Conservation (phyloP, 2,797 vertebrate species). For the Cyclura pinguis region DNA sequence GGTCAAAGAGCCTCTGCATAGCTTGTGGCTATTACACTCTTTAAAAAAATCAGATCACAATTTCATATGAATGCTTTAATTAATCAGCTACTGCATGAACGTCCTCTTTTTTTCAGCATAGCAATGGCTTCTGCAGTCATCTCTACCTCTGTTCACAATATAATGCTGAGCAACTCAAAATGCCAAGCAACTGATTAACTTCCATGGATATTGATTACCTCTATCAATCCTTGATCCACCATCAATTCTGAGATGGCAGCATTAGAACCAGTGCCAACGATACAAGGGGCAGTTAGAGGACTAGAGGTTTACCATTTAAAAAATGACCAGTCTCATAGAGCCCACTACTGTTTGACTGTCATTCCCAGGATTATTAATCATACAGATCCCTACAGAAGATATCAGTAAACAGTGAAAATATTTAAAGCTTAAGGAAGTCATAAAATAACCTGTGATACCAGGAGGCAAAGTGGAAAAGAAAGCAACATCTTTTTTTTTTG, state of each 20-base stretch:
- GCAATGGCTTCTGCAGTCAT: not conserved
- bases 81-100: conserved; percentile 80
- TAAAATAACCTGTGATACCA: conserved; percentile 18
- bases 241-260: not conserved
- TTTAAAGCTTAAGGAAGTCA: not conserved
- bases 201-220: not conserved
- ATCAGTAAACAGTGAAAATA: conserved; percentile 30
- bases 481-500: not conserved
- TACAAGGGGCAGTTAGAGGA: conserved; percentile 9
- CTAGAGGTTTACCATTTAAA: not conserved
- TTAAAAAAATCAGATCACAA: conserved; percentile 51
- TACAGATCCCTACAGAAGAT: conserved; percentile 28
- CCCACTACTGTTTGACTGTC: conserved; percentile 42
- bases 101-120: conserved; percentile 61
- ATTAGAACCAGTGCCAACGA: not conserved
- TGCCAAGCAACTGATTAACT: conserved; percentile 5
- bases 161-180: conserved; percentile 30
- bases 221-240: not conserved
- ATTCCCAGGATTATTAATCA: conserved; percentile 40
- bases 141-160: conserved; percentile 46
- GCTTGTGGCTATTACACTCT: conserved; percentile 65
- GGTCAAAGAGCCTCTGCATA: conserved; percentile 64
- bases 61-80: conserved; percentile 77
- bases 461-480: conserved; percentile 36
- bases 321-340: conserved; percentile 40